Base-by-base conservation (phyloP, 2,113 vertebrate species). In the Furnarius figulus region DNA sequence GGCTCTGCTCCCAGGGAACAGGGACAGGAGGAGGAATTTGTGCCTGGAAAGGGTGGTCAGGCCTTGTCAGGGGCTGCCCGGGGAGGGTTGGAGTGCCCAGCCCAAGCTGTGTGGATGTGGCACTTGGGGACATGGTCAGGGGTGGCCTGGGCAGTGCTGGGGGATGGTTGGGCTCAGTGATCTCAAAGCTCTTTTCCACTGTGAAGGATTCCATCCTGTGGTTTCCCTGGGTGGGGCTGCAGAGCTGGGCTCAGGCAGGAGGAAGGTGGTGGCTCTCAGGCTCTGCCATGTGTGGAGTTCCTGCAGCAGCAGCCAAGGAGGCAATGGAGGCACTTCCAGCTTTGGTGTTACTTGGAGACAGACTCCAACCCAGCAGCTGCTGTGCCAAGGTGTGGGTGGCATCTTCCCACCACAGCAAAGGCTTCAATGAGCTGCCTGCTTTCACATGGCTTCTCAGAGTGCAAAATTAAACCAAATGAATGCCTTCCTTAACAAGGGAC, bases 251-350 rank as follows among this genome's bases (percentile, higher is more conserved):
- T 0, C 42, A 47, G 81, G 37, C 1, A 50, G 82, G 81, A 42
- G 42, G 15, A 40, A 30, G 33, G 5, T 5, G 7, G 23, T 2
- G 53, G 76, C 5, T 37, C 23, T 6, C 49, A 25, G 49, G 14
- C 9, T 31, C 37, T 19, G 46, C 10, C 40, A 12, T 0, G 22
- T 0, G 5, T 0, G 3, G 6, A 24, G 56, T 33, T 16, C 5
- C 42, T n/a, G 70, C 75, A 40, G 85, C 75, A 46, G 75, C 53
- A 2, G 2, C 5, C 35, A 28, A 68, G 44, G 66, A 90, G 77
- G 86, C 44, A 27, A 40, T 44, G 22, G n/a, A 73, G 5, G 23
- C 16, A 3, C 42, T 74, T 55, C 61, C 90, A 74, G 46, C 53
- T 50, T 35, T 10, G 53, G 20, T 1, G 24, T 39, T 55, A 12